These are phyloP conservation scores for Australoheros facetus DNA, from an alignment of 2,797 vertebrate species.

Conservation along the genomic window DNA sequence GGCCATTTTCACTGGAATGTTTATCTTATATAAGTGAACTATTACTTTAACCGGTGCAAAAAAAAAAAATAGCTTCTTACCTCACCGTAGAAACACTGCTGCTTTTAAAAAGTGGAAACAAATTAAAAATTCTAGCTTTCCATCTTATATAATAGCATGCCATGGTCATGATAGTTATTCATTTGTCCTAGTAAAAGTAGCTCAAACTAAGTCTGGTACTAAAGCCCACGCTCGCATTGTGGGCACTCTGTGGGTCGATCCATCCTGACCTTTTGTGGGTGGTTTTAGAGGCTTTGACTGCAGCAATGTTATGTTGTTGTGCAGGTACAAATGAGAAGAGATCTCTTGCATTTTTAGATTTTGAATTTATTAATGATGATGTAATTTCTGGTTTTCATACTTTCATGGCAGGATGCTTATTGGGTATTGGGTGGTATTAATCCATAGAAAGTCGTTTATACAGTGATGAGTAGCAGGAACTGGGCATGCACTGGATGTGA, in stretches of 20 bases:
- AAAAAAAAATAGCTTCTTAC: background rate
- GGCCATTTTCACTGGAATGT: background rate
- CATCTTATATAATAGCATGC: background rate
- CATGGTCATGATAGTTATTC: background rate
- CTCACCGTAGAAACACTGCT: background rate
- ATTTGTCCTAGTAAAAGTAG: conserved; percentile 13
- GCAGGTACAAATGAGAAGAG: conserved; percentile 17
- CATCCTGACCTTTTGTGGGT: conserved; percentile 51
- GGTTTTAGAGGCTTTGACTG: conserved; percentile 31
- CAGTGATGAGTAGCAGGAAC: background rate
- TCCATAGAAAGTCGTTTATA: no score
- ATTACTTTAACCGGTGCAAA: background rate
- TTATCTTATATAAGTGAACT: background rate
- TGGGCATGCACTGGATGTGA: background rate
- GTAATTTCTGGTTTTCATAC: background rate
- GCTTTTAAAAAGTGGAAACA: background rate
- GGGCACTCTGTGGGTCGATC: conserved; percentile 31
- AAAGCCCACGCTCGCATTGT: conserved; percentile 34
- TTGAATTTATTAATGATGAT: background rate
- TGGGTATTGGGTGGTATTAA: background rate
- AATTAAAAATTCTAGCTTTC: background rate
- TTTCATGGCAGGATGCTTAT: background rate
- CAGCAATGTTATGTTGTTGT: conserved; percentile 18
- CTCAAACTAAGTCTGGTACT: conserved; percentile 14
- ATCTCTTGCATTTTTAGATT: conserved; percentile 25